Evolutionary conservation across 2,888 invertebrate genomes (phyloP), one percentile per base, ranked within the genome.

Genomic region (Hemistola chrysoprasaria): DNA sequence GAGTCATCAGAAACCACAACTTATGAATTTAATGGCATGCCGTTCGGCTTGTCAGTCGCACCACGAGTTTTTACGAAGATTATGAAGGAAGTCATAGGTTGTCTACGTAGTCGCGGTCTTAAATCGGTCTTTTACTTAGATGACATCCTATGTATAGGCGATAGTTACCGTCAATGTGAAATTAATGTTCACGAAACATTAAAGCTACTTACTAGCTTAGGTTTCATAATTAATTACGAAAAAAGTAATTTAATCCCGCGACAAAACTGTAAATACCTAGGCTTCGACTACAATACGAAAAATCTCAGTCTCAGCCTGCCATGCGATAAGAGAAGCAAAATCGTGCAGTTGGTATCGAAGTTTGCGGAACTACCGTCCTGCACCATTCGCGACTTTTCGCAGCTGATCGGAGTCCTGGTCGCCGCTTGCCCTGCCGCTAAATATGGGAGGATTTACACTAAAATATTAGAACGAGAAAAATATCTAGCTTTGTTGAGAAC

Each of bases 381-480:
- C 11, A 26, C 26, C 6, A 26, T 26, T 26, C 26, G 26, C 6
- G 10, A 26, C 5, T 26, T 26, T 7, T 9, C 26, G 2, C 26
- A 10, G 9, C 11, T 26, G 8, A 10, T 10, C 3, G 26, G 30
- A 6, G 8, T 29, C 6, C 24, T 43, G 6, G 25, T 29, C 6
- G 20, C 43, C 1, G 33, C 37, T 7, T 43, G 43, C 9, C 43
- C 43, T 9, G 43, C 43, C n/a, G 10, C 23, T 3, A 23, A 8
- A 25, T 44, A 35, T 8, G 35, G 27, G 4, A 26, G 10, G 10
- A 22, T 26, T 7, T 34, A 40, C 6, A 40, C 40, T 6, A 43
- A 38, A 20, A 25, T 10, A 8, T 22, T 43, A 6, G 37, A 43
- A 38, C 22, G 43, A 1, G 21, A 31, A 33, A 43, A 43, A 7